These are phyloP conservation scores for Pinna nobilis DNA, from an alignment of 1,140 invertebrate genomes.

Conservation along the genomic window DNA sequence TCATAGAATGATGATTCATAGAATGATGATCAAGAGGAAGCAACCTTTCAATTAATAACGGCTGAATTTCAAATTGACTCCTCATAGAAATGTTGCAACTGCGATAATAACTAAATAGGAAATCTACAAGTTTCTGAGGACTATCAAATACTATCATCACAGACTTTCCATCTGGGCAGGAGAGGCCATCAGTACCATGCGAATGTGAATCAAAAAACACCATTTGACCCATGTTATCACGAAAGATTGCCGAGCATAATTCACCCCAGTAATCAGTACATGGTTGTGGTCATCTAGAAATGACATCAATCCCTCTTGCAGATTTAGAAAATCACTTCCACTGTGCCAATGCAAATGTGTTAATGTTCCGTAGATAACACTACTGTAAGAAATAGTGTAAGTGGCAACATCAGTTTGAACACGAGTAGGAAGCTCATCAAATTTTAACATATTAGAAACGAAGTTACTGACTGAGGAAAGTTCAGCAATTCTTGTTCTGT, in stretches of 20 bases:
- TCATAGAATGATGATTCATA: neutral
- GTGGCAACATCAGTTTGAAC: neutral
- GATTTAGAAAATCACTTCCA: neutral
- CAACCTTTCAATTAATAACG: neutral
- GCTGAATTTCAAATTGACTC: constrained; percentile 16
- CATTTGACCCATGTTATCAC: neutral
- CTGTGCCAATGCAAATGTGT: neutral
- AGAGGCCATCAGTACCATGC: constrained; percentile 11
- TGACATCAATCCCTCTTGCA: constrained; percentile 4
- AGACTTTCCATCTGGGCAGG: constrained; percentile 6
- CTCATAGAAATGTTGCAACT: neutral
- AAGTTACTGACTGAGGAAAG: neutral
- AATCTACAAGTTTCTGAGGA: constrained; percentile 1
- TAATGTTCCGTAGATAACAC: neutral
- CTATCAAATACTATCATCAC: neutral
- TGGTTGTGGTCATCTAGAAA: neutral
- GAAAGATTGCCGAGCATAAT: constrained; percentile 17
- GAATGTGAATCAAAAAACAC: constrained; percentile 33
- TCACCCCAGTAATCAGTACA: constrained; percentile 18
- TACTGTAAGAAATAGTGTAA: neutral
- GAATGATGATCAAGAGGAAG: constrained; percentile 7
- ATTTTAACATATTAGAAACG: constrained; percentile 8
- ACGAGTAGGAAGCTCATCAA: constrained; percentile 16
- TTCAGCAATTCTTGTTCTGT: neutral
- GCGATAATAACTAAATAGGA: constrained; percentile 8